phyloP scores from a whole-genome alignment of 2,888 invertebrate species.

The Ephialtes manifestator region DNA sequence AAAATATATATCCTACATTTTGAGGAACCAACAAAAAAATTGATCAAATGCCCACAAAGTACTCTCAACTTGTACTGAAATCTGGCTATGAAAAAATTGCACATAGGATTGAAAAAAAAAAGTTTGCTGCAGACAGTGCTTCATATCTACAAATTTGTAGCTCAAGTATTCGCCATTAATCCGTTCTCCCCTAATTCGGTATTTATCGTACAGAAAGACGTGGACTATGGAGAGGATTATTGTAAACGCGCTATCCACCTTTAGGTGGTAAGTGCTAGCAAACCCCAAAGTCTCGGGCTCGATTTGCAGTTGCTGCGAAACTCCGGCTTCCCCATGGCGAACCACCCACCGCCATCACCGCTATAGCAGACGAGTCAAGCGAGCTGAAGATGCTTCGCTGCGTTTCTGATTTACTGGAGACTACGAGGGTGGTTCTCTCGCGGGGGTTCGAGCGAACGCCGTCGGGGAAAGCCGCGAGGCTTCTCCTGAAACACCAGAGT shows the following conservation, averaged over 20 bases:
- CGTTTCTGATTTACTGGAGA: slow-evolving; percentile 81
- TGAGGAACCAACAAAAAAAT: no score
- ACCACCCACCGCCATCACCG: slow-evolving; percentile 62
- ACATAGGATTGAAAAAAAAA: no score
- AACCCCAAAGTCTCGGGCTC: slow-evolving; percentile 72
- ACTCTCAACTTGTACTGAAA: no score
- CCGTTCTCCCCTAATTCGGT: not conserved
- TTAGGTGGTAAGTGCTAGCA: slow-evolving; percentile 68
- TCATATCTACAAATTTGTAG: not conserved
- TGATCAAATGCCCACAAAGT: no score
- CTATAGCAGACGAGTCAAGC: slow-evolving; percentile 52
- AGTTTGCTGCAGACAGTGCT: not conserved
- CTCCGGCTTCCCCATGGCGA: not conserved
- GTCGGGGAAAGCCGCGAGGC: slow-evolving; percentile 59
- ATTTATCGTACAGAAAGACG: not conserved
- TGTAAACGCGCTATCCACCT: slow-evolving; percentile 39
- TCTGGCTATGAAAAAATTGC: no score
- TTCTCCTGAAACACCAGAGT: slow-evolving; percentile 49
- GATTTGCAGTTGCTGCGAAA: slow-evolving; percentile 70
- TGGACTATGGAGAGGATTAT: slow-evolving; percentile 27
- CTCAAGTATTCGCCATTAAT: no score
- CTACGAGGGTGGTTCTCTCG: slow-evolving; percentile 55
- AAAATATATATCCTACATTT: no score
- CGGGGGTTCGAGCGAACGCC: slow-evolving; percentile 54
- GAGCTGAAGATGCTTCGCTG: slow-evolving; percentile 81